These are phyloP conservation scores for Rhinichthys klamathensis DNA, from an alignment of 2,113 vertebrate genomes.

Conservation along the genomic window DNA sequence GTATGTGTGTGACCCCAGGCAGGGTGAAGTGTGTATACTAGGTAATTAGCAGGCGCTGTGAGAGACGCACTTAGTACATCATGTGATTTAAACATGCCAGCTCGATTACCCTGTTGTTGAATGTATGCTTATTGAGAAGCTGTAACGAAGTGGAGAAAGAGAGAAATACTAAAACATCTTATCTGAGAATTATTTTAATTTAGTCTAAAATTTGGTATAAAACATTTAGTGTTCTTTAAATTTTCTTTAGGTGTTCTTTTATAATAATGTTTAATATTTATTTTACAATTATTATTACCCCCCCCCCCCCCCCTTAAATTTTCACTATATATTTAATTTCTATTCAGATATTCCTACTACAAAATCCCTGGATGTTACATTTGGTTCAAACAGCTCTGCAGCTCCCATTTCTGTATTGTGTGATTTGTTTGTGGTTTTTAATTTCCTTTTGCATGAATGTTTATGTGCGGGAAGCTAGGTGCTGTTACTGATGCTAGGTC, in stretches of 20 bases:
- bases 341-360: background rate
- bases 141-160: conserved; percentile 49
- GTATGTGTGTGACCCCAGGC: background rate
- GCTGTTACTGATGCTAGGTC: conserved; percentile 7
- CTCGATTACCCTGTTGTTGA: background rate
- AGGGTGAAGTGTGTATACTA: conserved; percentile 19
- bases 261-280: background rate
- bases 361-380: background rate
- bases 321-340: too few relatives aligned
- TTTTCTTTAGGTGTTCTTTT: background rate
- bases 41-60: conserved; percentile 42
- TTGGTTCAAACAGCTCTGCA: background rate
- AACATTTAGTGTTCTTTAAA: background rate
- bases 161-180: conserved; percentile 45
- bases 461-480: conserved; percentile 30
- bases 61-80: conserved; percentile 39
- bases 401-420: conserved; percentile 13
- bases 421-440: conserved; percentile 38
- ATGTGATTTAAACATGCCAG: conserved; percentile 36
- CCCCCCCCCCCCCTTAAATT: too few relatives aligned
- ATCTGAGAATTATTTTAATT: background rate
- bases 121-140: conserved; percentile 24
- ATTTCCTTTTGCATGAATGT: conserved; percentile 18
- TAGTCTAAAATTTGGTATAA: background rate
- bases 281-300: background rate